Base-by-base conservation (phyloP, 1,140 invertebrate genomes). In the Drosophila auraria region DNA sequence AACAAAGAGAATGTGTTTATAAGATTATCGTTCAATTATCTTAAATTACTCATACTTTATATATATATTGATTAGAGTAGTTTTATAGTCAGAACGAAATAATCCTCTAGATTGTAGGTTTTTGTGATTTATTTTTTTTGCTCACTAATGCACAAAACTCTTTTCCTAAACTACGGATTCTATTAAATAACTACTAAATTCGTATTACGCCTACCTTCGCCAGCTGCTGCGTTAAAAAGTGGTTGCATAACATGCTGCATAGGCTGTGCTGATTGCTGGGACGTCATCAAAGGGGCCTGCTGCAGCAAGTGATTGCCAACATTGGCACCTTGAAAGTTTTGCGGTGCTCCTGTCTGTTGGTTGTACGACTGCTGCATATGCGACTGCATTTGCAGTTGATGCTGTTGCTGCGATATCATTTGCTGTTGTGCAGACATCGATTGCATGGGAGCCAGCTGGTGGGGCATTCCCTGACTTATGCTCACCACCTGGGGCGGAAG, bases 191-290 rank as follows among this genome's bases (percentile, higher is more conserved):
- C 5, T 30, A n/a, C 12, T 5, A 5, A 17, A 17, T 50, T 9
- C 3, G 1, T 11, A 64, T 17, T 30, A 25, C 7, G 14, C 33
- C 58, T 51, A 90, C 86, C 87, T 82, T 90, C 86, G 50, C 72
- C 77, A 45, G 83, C 69, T 58, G 66, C 40, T 45, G 82, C 61
- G 69, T 86, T 91, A 40, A 82, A 90, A 15, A 91, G 75, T 14
- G 86, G 86, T 42, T 90, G 86, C 57, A 90, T 56, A 9, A 90
- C 87, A 60, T 90, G 86, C 42, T 91, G 86, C 72, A 90, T 83
- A 1, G 75, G 69, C 38, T 87, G 86, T 36, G 72, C 42, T 38
- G 87, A 25, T 53, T 81, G 82, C 60, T 92, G 89, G 53, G 76
- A 45, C 15, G 66, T 50, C 66, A 87, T 70, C 27, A 83, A 44